phyloP scores from a whole-genome alignment of 2,797 vertebrate genomes.

The Moxostoma hubbsi region DNA sequence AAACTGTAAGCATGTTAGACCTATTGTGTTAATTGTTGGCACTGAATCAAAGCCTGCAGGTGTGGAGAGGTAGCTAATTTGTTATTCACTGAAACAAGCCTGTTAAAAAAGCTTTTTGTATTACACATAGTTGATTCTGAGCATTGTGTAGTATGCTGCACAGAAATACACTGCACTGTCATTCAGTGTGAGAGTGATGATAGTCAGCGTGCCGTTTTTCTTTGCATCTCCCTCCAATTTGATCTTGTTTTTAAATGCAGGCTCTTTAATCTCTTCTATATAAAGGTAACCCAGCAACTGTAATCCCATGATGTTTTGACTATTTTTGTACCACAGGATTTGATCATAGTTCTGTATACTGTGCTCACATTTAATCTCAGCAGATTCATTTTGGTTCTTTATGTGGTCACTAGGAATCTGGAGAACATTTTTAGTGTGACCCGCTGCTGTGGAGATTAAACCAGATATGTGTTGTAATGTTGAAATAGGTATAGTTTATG shows the following conservation, averaged over 20 bases:
- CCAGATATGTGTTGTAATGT: neutral
- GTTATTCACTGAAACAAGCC: neutral
- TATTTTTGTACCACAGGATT: conserved; percentile 43
- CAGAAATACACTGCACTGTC: conserved; percentile 54
- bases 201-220: neutral
- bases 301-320: neutral
- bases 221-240: conserved; percentile 30
- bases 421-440: neutral
- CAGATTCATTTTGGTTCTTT: neutral
- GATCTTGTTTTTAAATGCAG: neutral
- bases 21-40: neutral
- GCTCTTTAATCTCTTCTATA: neutral
- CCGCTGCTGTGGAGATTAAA: neutral
- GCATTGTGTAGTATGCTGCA: conserved; percentile 30
- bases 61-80: neutral
- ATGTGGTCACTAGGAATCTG: conserved; percentile 37
- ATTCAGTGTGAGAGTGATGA: neutral
- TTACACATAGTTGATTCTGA: neutral
- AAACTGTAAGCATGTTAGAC: no score
- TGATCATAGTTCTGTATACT: neutral
- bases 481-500: neutral
- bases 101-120: conserved; percentile 9
- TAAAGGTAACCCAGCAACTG: conserved; percentile 33
- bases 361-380: conserved; percentile 42
- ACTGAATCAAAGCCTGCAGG: neutral